A percentile compares a stretch with the other conserved stretches of the same genome.
These are phyloP conservation scores for Eciton burchellii DNA, from an alignment of 1,140 invertebrate species.

Conservation along the genomic window DNA sequence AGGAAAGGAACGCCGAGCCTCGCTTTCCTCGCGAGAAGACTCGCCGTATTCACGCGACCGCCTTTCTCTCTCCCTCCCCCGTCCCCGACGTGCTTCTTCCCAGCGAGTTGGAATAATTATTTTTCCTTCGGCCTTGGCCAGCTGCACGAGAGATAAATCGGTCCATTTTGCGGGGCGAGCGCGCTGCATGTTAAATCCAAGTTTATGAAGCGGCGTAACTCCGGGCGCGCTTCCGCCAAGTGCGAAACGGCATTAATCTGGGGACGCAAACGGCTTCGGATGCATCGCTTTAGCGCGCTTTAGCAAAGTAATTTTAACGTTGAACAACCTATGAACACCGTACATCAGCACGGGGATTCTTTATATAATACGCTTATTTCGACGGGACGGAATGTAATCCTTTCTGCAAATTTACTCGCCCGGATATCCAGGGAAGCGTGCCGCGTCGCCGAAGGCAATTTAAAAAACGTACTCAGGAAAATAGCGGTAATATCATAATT, in stretches of 20 bases:
- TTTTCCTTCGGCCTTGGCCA: slow-evolving; percentile 5
- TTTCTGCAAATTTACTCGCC: slow-evolving; percentile 25
- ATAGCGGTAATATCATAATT: slow-evolving; percentile 40
- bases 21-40: slow-evolving; percentile 20
- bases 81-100: slow-evolving; percentile 21
- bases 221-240: neutral
- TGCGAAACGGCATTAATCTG: slow-evolving; percentile 16
- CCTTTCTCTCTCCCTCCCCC: too few species aligned
- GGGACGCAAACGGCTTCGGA: neutral
- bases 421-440: slow-evolving; percentile 44
- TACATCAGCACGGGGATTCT: neutral
- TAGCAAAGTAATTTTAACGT: slow-evolving; percentile 18
- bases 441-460: slow-evolving; percentile 10
- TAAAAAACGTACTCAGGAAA: slow-evolving; percentile 25
- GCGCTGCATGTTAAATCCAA: neutral
- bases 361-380: slow-evolving; percentile 1
- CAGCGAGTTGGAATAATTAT: slow-evolving; percentile 34
- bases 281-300: neutral
- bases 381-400: slow-evolving; percentile 13
- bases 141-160: slow-evolving; percentile 8
- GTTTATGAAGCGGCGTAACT: slow-evolving; percentile 4
- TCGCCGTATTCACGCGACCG: slow-evolving; percentile 33
- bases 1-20: slow-evolving; percentile 11
- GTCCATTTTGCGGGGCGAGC: neutral
- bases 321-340: neutral